These are phyloP conservation scores for Alosa alosa DNA, from an alignment of 2,113 vertebrate species.

Conservation along the genomic window DNA sequence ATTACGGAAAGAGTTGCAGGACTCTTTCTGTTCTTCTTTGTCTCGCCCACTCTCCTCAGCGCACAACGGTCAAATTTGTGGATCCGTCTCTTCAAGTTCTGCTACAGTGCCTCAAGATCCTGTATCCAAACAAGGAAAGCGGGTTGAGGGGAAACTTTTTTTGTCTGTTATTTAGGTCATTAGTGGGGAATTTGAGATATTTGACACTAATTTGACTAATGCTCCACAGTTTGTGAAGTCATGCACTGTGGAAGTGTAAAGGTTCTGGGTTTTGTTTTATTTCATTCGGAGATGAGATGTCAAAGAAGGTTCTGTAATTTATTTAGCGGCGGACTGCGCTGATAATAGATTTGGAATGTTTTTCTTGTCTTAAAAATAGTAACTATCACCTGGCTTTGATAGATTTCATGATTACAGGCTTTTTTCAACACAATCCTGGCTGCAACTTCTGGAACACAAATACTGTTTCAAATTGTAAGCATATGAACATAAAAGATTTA, in stretches of 20 bases:
- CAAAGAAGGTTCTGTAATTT: background rate
- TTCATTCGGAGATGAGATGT: background rate
- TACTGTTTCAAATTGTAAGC: background rate
- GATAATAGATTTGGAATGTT: background rate
- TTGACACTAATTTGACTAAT: background rate
- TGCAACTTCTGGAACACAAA: background rate
- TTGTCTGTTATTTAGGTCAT: background rate
- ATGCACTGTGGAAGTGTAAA: background rate
- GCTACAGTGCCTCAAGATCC: background rate
- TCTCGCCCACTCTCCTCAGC: background rate
- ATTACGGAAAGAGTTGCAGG: background rate
- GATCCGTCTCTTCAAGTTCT: background rate
- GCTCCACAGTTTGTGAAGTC: background rate
- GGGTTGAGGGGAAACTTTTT: background rate
- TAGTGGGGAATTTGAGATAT: background rate
- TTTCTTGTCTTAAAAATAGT: background rate
- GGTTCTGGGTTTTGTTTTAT: background rate
- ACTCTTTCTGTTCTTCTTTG: background rate
- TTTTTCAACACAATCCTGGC: background rate
- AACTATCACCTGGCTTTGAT: background rate
- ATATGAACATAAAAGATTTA: too few species aligned
- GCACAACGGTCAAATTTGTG: background rate
- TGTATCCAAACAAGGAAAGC: conserved; percentile 3
- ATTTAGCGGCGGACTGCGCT: background rate
- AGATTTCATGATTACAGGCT: background rate